Percentiles rank a stretch among this genome's conserved stretches.
phyloP scores from a whole-genome alignment of 2,797 vertebrate genomes.

The Anguilla anguilla region DNA sequence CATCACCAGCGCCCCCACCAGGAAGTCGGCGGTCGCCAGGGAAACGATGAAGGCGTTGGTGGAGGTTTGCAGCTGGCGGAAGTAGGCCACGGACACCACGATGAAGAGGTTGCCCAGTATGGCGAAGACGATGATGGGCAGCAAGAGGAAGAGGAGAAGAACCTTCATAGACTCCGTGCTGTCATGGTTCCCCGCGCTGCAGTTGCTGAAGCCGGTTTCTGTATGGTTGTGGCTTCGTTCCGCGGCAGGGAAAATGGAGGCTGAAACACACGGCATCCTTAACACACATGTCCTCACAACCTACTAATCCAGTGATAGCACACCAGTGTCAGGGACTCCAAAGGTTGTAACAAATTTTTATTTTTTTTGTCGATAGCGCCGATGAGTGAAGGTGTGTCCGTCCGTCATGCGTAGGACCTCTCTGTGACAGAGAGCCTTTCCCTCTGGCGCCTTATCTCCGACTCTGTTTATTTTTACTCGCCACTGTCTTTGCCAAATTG shows the following conservation, averaged over 20 bases:
- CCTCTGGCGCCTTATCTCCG: background rate
- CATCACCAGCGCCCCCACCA: constrained; percentile 46
- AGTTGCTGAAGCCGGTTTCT: background rate
- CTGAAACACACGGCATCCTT: constrained; percentile 11
- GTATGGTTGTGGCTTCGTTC: background rate
- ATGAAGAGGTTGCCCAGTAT: constrained; percentile 46
- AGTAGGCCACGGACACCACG: constrained; percentile 36
- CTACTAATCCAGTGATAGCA: background rate
- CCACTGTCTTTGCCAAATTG: background rate
- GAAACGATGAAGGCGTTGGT: constrained; percentile 47
- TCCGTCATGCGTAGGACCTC: no score
- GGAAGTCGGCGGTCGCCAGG: constrained; percentile 45
- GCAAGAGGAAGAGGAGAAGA: constrained; percentile 34
- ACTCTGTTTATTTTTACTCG: background rate
- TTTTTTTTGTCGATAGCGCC: background rate
- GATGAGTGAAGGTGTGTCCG: background rate
- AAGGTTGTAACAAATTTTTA: background rate
- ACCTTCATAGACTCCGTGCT: constrained; percentile 18
- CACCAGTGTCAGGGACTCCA: background rate
- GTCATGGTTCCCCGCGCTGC: background rate
- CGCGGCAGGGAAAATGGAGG: background rate
- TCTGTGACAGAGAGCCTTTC: background rate
- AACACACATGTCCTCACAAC: background rate
- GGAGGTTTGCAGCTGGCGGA: constrained; percentile 35
- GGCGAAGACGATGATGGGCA: constrained; percentile 41